Percentiles rank a stretch among this genome's conserved stretches.
These are phyloP conservation scores for Hippasteria phrygiana DNA, from an alignment of 53 echinoderm and acorn worm species.

Conservation along the genomic window DNA sequence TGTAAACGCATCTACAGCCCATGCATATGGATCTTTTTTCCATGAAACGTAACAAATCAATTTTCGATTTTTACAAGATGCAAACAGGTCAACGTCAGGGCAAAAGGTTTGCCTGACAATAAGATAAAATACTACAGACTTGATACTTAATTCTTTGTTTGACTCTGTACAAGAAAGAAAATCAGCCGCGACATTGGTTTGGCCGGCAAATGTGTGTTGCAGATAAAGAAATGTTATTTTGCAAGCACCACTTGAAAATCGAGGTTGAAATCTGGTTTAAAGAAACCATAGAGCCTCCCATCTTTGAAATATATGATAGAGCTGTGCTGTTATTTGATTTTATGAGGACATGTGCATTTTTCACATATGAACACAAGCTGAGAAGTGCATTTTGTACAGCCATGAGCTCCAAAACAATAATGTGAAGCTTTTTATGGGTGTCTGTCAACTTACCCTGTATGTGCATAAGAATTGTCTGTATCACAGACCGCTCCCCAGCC, in stretches of 20 bases:
- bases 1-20: neutral
- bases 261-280: conserved; percentile 1
- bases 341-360: conserved; percentile 10
- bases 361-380: no score
- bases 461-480: conserved; percentile 35
- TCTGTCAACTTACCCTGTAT: conserved; percentile 32
- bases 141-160: neutral
- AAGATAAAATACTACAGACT: neutral
- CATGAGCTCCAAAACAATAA: conserved; percentile 29
- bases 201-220: no score
- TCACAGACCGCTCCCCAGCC: conserved; percentile 35
- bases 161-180: neutral
- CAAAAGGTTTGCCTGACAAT: conserved; percentile 1
- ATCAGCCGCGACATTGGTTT: no score
- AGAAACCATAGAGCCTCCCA: neutral
- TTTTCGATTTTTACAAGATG: neutral
- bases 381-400: no score
- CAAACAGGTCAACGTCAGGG: no score
- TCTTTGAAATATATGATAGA: conserved; percentile 25
- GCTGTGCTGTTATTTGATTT: conserved; percentile 33
- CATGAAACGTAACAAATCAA: no score
- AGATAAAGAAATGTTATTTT: no score
- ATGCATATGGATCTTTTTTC: neutral
- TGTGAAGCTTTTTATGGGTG: conserved; percentile 13
- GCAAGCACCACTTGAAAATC: neutral